phyloP scores from a whole-genome alignment of 2,888 invertebrate genomes.

The Elgonia sp. region DNA sequence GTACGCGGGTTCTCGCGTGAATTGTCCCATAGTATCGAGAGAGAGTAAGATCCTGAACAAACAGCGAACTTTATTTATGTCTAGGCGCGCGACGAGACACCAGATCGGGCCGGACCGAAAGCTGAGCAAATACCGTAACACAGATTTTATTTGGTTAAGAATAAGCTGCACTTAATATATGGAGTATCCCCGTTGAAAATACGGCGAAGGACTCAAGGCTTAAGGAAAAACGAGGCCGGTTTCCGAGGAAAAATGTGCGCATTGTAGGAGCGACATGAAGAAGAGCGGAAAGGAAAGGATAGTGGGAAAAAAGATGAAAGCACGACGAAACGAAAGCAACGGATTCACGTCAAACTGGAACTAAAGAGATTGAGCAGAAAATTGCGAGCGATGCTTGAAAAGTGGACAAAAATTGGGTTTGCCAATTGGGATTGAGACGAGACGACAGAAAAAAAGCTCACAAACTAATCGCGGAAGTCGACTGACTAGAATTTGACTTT shows the following conservation, averaged over 20 bases:
- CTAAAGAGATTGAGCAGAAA: slow-evolving; percentile 67
- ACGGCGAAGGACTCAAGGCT: slow-evolving; percentile 25
- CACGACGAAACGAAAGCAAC: slow-evolving; percentile 47
- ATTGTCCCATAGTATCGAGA: slow-evolving; percentile 68
- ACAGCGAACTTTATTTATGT: slow-evolving; percentile 69
- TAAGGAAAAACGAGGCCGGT: slow-evolving; percentile 44
- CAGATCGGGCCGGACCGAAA: slow-evolving; percentile 67
- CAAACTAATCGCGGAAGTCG: slow-evolving; percentile 45
- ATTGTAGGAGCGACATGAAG: slow-evolving; percentile 35
- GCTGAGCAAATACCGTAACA: slow-evolving; percentile 72
- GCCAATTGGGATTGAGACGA: slow-evolving; percentile 57
- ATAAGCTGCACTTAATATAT: slow-evolving; percentile 68
- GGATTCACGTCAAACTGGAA: slow-evolving; percentile 56
- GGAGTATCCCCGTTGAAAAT: slow-evolving; percentile 52
- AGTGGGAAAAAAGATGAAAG: neutral
- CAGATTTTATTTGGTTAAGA: slow-evolving; percentile 71
- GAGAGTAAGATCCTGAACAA: slow-evolving; percentile 72
- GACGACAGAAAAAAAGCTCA: slow-evolving; percentile 39
- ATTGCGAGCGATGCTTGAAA: slow-evolving; percentile 67
- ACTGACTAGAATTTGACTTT: slow-evolving; percentile 24
- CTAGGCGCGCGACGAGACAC: slow-evolving; percentile 58
- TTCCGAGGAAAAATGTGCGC: slow-evolving; percentile 31
- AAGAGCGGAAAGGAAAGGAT: slow-evolving; percentile 11
- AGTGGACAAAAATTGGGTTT: slow-evolving; percentile 71
- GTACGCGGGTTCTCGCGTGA: slow-evolving; percentile 67